A percentile compares a stretch with the other conserved stretches of the same genome.
Evolutionary conservation across 64 coral and sea anemone species (phyloP).

Genomic region (Dendronephthya gigantea): DNA sequence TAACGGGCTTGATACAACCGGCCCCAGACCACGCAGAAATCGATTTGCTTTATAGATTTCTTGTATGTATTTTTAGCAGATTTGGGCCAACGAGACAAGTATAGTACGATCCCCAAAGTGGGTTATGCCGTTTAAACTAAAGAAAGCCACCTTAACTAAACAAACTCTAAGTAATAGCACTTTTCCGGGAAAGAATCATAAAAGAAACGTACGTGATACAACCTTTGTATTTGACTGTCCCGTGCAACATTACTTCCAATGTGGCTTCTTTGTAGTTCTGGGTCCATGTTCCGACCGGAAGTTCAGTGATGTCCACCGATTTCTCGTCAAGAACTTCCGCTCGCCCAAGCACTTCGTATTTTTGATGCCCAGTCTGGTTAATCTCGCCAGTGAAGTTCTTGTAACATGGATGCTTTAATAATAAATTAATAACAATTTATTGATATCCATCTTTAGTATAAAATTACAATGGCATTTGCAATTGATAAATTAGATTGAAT

Average conservation of each 20-base stretch:
- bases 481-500: no score
- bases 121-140: no score
- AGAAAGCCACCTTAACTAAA: not conserved
- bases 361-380: slow-evolving; percentile 38
- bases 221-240: slow-evolving; percentile 63
- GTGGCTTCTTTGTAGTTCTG: slow-evolving; percentile 86
- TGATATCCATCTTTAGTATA: no score
- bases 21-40: no score
- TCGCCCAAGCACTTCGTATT: slow-evolving; percentile 46
- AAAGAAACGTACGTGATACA: slow-evolving; percentile 57
- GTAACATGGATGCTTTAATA: slow-evolving; percentile 56
- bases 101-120: no score
- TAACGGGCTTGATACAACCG: no score
- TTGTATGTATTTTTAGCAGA: no score
- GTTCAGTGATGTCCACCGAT: slow-evolving; percentile 73
- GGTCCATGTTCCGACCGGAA: slow-evolving; percentile 70
- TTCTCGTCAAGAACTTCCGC: slow-evolving; percentile 62
- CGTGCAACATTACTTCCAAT: slow-evolving; percentile 90
- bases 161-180: no score
- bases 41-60: no score
- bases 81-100: no score
- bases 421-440: not conserved
- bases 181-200: not conserved
- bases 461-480: no score
- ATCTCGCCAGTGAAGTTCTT: slow-evolving; percentile 82